These are phyloP conservation scores for Alsophila aescularia DNA, from an alignment of 2,888 invertebrate genomes.

Conservation along the genomic window DNA sequence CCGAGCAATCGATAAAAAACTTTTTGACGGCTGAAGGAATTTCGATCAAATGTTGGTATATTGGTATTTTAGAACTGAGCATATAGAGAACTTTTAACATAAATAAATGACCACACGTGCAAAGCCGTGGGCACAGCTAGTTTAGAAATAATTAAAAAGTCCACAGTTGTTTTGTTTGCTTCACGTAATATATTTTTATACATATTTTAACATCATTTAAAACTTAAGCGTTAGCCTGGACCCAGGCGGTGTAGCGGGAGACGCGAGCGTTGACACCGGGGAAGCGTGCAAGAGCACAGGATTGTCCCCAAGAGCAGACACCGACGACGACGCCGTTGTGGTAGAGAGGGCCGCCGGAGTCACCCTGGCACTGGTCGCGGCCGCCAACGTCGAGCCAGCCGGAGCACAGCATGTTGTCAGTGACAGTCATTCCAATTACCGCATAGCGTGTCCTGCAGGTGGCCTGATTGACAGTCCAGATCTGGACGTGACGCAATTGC, in stretches of 20 bases:
- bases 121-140: too few species aligned
- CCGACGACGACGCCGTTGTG: conserved; percentile 53
- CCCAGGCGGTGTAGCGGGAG: conserved; percentile 50
- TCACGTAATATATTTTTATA: too few species aligned
- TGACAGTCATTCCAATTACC: background rate
- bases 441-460: conserved; percentile 38
- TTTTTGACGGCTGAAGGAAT: too few species aligned
- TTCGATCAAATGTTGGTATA: too few species aligned
- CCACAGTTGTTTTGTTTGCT: too few species aligned
- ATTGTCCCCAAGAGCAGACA: conserved; percentile 48
- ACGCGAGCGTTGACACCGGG: conserved; percentile 57
- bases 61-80: too few species aligned
- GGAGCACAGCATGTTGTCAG: conserved; percentile 16
- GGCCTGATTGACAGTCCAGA: conserved; percentile 44
- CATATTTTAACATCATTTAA: too few species aligned
- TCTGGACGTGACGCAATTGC: conserved; percentile 47
- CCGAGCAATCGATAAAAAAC: too few species aligned
- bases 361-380: conserved; percentile 58
- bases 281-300: conserved; percentile 45
- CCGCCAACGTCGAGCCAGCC: conserved; percentile 52
- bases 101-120: too few species aligned
- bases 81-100: too few species aligned
- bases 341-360: conserved; percentile 57
- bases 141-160: too few species aligned
- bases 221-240: conserved; percentile 47